These are phyloP conservation scores for Aphelenchoides besseyi DNA, from an alignment of 1,140 invertebrate genomes.

Conservation along the genomic window DNA sequence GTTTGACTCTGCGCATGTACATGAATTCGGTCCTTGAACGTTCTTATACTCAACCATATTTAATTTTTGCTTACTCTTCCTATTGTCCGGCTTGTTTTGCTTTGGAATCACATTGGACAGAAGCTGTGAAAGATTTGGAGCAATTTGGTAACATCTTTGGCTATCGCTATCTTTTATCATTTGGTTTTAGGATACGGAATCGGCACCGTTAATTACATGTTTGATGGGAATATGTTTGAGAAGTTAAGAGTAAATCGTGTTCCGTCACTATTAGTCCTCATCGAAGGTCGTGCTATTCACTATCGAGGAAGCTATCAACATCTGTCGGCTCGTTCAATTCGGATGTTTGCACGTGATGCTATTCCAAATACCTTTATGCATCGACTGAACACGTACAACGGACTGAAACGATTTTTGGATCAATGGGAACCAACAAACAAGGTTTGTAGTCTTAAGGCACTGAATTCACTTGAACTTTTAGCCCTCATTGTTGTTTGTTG, in stretches of 20 bases:
- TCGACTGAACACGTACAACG: conserved; percentile 36
- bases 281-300: conserved; percentile 55
- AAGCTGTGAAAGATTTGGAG: conserved; percentile 53
- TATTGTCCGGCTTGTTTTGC: conserved; percentile 49
- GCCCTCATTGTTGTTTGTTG: conserved; percentile 51
- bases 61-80: conserved; percentile 55
- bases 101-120: conserved; percentile 51
- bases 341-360: conserved; percentile 55
- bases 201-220: conserved; percentile 52
- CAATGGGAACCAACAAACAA: conserved; percentile 56
- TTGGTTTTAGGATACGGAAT: conserved; percentile 53
- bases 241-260: conserved; percentile 49
- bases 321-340: conserved; percentile 39
- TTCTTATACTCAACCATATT: conserved; percentile 50
- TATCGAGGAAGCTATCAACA: conserved; percentile 29
- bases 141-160: conserved; percentile 47
- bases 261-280: conserved; percentile 50
- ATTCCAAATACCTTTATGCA: conserved; percentile 51
- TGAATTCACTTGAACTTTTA: conserved; percentile 30
- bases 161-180: conserved; percentile 27
- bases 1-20: conserved; percentile 49
- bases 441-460: conserved; percentile 15
- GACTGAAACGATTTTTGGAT: conserved; percentile 50
- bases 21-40: conserved; percentile 46
- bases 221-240: conserved; percentile 54